Evolutionary conservation across 2,888 invertebrate genomes (phyloP).

Genomic region (Lymantria dispar): DNA sequence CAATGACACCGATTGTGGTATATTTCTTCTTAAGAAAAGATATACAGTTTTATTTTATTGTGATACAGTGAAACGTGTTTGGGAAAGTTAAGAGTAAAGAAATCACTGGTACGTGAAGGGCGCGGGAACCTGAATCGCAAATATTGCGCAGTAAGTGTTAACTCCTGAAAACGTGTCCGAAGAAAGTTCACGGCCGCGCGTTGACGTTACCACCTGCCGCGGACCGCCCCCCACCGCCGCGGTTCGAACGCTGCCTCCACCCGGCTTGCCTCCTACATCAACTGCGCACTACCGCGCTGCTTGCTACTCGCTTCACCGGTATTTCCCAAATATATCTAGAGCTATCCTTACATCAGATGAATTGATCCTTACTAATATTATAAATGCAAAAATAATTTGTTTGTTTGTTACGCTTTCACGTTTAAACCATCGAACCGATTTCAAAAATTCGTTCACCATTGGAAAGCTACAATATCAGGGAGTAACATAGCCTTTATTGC

Average conservation of each 20-base stretch:
- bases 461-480: too few species aligned
- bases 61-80: background rate
- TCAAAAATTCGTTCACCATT: too few species aligned
- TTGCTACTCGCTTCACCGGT: too few species aligned
- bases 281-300: too few species aligned
- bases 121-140: constrained; percentile 63
- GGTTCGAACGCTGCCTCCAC: constrained; percentile 38
- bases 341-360: too few species aligned
- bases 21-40: constrained; percentile 9
- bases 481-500: too few species aligned
- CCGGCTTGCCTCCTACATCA: constrained; percentile 41
- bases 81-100: constrained; percentile 16
- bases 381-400: too few species aligned
- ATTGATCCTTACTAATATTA: too few species aligned
- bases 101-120: constrained; percentile 41
- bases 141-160: constrained; percentile 71
- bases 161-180: constrained; percentile 81
- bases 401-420: too few species aligned
- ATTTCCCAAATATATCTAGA: too few species aligned
- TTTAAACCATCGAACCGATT: too few species aligned
- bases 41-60: background rate
- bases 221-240: constrained; percentile 41
- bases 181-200: constrained; percentile 83
- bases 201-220: constrained; percentile 73
- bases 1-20: too few species aligned